Evolutionary conservation across 2,797 vertebrate genomes (phyloP).

Genomic region (Chelmon rostratus): DNA sequence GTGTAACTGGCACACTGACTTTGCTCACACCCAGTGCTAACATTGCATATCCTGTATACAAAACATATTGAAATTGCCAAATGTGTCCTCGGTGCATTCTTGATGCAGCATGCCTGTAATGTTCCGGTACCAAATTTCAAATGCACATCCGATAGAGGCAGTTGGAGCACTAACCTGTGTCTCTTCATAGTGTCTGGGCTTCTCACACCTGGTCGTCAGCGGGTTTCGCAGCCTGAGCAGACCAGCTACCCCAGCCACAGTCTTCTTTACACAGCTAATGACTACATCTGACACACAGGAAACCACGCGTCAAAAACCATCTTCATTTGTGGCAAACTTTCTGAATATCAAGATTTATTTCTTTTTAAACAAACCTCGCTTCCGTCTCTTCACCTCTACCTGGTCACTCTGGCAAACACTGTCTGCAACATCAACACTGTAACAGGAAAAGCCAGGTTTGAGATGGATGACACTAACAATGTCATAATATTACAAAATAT

Average conservation of each 20-base stretch:
- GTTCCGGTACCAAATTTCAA: not conserved
- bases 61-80: not conserved
- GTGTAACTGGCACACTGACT: not conserved
- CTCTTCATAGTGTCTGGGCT: conserved; percentile 59
- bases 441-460: conserved; percentile 15
- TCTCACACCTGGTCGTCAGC: conserved; percentile 51
- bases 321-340: not conserved
- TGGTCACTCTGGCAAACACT: conserved; percentile 72
- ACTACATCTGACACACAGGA: conserved; percentile 83
- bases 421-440: conserved; percentile 83
- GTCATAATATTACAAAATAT: not conserved
- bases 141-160: not conserved
- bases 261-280: conserved; percentile 85
- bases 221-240: conserved; percentile 78
- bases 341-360: not conserved
- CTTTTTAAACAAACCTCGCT: conserved; percentile 73
- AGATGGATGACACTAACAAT: not conserved
- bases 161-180: conserved; percentile 60
- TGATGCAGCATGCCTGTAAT: not conserved
- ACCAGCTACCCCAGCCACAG: conserved; percentile 80
- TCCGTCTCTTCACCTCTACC: conserved; percentile 82
- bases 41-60: no score
- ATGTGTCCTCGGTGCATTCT: not conserved
- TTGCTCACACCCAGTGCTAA: not conserved
- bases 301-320: not conserved